Evolutionary conservation across 2,888 invertebrate genomes (phyloP), one percentile per base, ranked within the genome.

Genomic region (Cephus nigrinus): DNA sequence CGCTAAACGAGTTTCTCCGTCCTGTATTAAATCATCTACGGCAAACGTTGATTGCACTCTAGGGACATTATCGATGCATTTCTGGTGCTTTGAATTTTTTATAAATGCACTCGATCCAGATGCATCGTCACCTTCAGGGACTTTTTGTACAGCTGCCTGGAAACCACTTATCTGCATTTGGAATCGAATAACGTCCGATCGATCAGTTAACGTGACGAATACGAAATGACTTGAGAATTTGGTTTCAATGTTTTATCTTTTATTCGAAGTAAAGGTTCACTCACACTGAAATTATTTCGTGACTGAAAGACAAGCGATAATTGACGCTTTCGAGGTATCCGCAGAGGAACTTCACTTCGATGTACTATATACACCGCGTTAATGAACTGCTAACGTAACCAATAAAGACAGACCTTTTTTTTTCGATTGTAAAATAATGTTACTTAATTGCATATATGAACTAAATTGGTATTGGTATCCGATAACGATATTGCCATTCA

Each of bases 181-280:
- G 83, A 85, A 88, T 88, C 87, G 87, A 87, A 84, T 89, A 86
- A 87, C 83, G 83, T 83, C 81, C 84, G 81, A 87, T 88, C 87
- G 87, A 88, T 88, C 83, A 9, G 78, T 80, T 78, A 83, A 85
- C 82, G 81, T 82, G 5, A 55, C 23, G 5, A 55, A 5, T 55
- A 55, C 9, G 23, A 55, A 9, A 23, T 23, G 9, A 55, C 23
- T 15, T 55, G 9, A 23, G 23, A 55, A 55, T 55, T 15, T 23
- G 55, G 0, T 15, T 55, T 55, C 23, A 55, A 23, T 55, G 9
- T 55, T 55, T 23, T 9, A 55, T 1, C 23, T 55, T 5, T 9
- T 1, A 23, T 55, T 55, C 5, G 9, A 23, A 23, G 55, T 55
- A 55, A 55, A 23, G 23, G 23, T 55, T 55, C 23, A 2, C 23